These are phyloP conservation scores for Psephotus haematonotus DNA, from an alignment of 2,113 vertebrate genomes.

Conservation along the genomic window DNA sequence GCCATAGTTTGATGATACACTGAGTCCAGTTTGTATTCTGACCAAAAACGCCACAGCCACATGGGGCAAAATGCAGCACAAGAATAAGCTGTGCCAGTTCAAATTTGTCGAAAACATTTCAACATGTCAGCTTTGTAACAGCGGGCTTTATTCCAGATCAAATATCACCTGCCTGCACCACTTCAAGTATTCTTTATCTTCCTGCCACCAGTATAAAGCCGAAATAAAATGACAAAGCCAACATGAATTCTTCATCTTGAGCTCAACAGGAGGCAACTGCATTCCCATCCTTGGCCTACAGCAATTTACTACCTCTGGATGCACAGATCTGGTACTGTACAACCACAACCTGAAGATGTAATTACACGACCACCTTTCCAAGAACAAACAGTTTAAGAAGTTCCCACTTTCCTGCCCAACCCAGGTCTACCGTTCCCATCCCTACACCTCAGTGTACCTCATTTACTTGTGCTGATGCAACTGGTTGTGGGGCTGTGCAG, in stretches of 20 bases:
- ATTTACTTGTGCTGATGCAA: conserved; percentile 3
- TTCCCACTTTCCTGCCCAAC: not conserved
- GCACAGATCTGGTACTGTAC: not conserved
- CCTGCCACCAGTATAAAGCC: not conserved
- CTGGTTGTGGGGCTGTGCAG: not conserved
- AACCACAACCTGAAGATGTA: not conserved
- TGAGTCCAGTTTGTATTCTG: not conserved
- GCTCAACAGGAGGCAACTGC: not conserved
- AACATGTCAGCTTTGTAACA: not conserved
- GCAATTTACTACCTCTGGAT: not conserved
- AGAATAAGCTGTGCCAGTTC: not conserved
- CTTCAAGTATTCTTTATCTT: not conserved
- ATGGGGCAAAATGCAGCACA: not conserved
- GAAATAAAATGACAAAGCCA: not conserved
- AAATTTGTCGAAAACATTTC: not conserved
- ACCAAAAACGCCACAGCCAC: not conserved
- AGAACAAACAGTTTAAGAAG: not conserved
- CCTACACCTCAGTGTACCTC: not conserved
- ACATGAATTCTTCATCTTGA: not conserved
- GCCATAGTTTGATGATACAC: not conserved
- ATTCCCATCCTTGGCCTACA: not conserved
- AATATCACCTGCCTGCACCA: not conserved
- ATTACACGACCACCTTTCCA: not conserved
- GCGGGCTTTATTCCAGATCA: not conserved
- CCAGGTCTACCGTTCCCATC: not conserved